Base-by-base conservation (phyloP, 2,888 invertebrate species). In the Papilio elwesi region DNA sequence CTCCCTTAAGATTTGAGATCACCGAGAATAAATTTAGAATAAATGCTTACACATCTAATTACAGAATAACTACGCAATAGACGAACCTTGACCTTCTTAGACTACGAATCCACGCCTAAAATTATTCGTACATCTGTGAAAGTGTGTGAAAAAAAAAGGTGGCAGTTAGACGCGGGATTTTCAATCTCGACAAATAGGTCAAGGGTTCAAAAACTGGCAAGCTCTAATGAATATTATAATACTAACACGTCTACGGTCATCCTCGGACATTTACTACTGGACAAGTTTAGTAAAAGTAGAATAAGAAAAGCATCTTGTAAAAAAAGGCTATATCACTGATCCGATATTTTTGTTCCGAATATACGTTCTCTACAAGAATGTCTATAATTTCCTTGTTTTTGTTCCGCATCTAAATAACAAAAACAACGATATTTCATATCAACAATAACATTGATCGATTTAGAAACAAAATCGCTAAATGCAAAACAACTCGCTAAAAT, bases 391-490 rank as follows among this genome's bases (percentile, higher is more conserved):
- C 38, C 59, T 38, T n/a, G 59, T 59, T 55, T 13, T 9, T 57
- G 38, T 59, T 38, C 9, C 43, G 4, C 6, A 62, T 43, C 59
- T 8, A 62, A 43, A 43, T 15, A 62, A 62, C 10, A 62, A 62
- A 10, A 26, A 26, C 26, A 26, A 26, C 1, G 7, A 36, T 43
- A 15, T 67, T 67, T 26, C 26, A 26, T 26, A 26, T 26, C 26
- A 26, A 4, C 26, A 26, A 26, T 26, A 57, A 65, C 53, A 55
- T 53, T 47, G 36, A 55, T 53, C 12, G 57, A 65, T 48, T 49
- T 57, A 16, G 12, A 55, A 57, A 38, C 16, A 71, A 48, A 57
- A 16, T 36, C 12, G 64, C 64, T 55, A 65, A 70, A 55, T 65
- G 43, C 43, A 51, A 51, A 59, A 69, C 43, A 13, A 63, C 15